Evolutionary conservation across 2,888 invertebrate species (phyloP), one percentile per base, ranked within the genome.

Genomic region (Leucoma salicis): DNA sequence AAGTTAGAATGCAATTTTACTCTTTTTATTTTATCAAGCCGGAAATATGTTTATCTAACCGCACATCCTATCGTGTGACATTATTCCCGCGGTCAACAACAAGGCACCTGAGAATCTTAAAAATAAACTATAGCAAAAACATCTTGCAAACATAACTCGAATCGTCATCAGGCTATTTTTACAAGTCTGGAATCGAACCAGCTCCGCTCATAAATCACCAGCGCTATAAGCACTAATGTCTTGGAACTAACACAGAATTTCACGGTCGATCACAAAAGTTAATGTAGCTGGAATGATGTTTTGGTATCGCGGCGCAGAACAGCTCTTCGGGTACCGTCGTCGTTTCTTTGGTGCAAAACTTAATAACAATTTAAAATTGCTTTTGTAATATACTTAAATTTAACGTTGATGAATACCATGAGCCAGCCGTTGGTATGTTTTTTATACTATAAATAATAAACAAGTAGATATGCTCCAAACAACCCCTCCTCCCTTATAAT

Each of bases 221-320:
- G 42, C 48, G 53, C 39, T 56, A 51, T 56, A 60, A 60, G 53
- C 65, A 74, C 74, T 78, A 79, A 82, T 77, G 71, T 76, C 69
- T 66, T 63, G 63, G 66, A 59, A 62, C 63, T 75, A 75, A 82
- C 78, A 63, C 55, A 43, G 48, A 70, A 85, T 85, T 85, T 84
- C 84, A 84, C 81, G 84, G 66, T 53, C 69, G 74, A 57, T 49
- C 62, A 61, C 49, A 47, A 57, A 48, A 54, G 68, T 65, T 83
- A 83, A 83, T 84, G 61, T 63, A 53, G 46, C 60, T 70, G 63
- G 72, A 74, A 77, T 70, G 56, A 67, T 54, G 52, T 66, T 62
- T 59, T 42, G 55, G 50, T 63, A 44, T 46, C 53, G 42, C 48
- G n/a, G n/a, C n/a, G 42, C 46, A n/a, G 33, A 55, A 45, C 44